These are phyloP conservation scores for Nymphicus hollandicus DNA, from an alignment of 2,113 vertebrate genomes.

Conservation along the genomic window DNA sequence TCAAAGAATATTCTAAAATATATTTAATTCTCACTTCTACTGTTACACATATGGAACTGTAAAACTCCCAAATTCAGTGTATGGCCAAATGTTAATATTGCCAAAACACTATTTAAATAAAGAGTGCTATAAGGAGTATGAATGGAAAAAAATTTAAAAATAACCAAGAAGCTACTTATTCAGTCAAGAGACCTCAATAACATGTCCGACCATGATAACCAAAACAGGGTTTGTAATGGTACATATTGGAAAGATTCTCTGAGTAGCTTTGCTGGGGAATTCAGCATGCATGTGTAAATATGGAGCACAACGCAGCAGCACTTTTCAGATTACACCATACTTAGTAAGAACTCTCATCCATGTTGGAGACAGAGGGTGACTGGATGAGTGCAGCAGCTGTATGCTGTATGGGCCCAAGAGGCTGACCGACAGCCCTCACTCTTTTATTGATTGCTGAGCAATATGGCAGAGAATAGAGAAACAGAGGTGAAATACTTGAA, in stretches of 20 bases:
- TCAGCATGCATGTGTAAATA: neutral
- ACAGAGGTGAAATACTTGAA: neutral
- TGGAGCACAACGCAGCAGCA: neutral
- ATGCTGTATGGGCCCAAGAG: neutral
- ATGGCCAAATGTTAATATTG: neutral
- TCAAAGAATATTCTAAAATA: neutral
- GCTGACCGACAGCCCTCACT: neutral
- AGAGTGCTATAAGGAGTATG: neutral
- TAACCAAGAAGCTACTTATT: neutral
- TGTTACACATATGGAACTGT: neutral
- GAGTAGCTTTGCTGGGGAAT: neutral
- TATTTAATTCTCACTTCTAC: neutral
- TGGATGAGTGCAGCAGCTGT: neutral
- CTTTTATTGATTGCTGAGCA: neutral
- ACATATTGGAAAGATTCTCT: neutral
- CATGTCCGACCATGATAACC: neutral
- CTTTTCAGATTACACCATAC: neutral
- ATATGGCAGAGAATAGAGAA: neutral
- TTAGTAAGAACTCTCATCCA: neutral
- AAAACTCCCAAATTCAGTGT: neutral
- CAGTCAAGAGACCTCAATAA: neutral
- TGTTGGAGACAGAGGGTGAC: neutral
- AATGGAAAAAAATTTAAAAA: neutral
- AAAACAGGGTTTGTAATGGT: neutral
- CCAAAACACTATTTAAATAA: neutral